Base-by-base conservation (phyloP, 92 coral and sea anemone species). In the Heteractis magnifica region DNA sequence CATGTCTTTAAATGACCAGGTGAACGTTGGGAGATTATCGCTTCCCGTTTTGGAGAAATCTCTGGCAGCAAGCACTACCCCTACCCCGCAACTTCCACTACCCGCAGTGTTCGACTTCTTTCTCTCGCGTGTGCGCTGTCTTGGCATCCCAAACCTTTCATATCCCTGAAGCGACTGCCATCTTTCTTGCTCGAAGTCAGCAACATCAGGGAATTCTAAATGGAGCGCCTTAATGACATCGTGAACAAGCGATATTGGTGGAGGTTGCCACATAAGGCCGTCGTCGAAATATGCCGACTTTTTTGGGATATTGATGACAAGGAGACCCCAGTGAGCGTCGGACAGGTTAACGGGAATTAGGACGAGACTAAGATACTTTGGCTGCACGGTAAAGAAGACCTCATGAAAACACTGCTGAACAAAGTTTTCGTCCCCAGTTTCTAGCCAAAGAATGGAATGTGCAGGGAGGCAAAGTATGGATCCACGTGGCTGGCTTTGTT, bases 31-130 rank as follows among this genome's bases (percentile, higher is more conserved):
- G 48, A 68, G 74, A 34, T 68, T 68, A n/a, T 68, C 74, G 23
- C 26, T 9, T 68, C 26, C 23, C 23, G 23, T 68, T 19, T 8
- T 1, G 74, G 14, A 68, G 48, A 84, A 84, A 70, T 77, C 88
- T 20, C 50, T 70, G 50, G 83, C 83, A 14, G 78, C 52, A 11
- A 84, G 68, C 65, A 84, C 78, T 12, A 84, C 78, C 14, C 79
- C 83, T 10, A 84, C 15, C 14, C 88, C 83, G 53, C 88, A 84
- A 68, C 88, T 84, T 23, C 82, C 77, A 51, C 82, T 65, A 76
- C 83, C 83, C 7, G 78, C 55, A 52, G 68, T 14, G 16, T 49
- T 52, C 16, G 82, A 75, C 65, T 78, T 48, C 4, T 56, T 65
- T 53, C 58, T 53, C 58, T 53, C 44, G 44, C 44, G 3, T 34